phyloP scores from a whole-genome alignment of 1,140 invertebrate species.

The Mizuhopecten yessoensis region DNA sequence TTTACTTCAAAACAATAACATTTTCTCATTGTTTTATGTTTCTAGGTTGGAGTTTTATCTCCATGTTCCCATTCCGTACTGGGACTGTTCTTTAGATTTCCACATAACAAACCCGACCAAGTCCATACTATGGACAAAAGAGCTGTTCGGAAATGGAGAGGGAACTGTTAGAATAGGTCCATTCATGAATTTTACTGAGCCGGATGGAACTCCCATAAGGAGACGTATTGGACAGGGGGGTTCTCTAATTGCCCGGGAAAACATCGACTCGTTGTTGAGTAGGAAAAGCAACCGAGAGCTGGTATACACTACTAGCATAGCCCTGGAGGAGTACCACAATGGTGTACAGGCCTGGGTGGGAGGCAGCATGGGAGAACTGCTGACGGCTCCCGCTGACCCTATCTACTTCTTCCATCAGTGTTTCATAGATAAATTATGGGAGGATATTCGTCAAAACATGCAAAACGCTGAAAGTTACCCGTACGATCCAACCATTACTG shows the following conservation, averaged over 20 bases:
- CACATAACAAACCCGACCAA: conserved; percentile 6
- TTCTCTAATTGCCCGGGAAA: neutral
- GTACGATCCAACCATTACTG: neutral
- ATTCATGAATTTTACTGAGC: conserved; percentile 17
- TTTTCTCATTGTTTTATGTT: no score
- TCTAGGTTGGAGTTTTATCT: conserved; percentile 24
- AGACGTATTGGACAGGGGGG: neutral
- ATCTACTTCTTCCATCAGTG: conserved; percentile 24
- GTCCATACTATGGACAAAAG: neutral
- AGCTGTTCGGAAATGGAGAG: neutral
- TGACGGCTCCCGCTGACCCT: neutral
- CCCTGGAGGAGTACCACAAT: conserved; percentile 1
- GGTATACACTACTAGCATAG: neutral
- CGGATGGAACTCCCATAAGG: neutral
- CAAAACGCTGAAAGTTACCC: neutral
- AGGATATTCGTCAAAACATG: conserved; percentile 1
- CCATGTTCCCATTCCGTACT: neutral
- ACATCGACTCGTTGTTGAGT: neutral
- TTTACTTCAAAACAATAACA: no score
- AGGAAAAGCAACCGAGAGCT: neutral
- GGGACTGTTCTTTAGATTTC: neutral
- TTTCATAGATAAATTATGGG: neutral
- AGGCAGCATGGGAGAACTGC: neutral
- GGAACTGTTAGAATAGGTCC: neutral
- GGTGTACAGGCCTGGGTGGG: neutral